These are phyloP conservation scores for Ptilorrhoa leucosticta DNA, from an alignment of 2,113 vertebrate species.

Conservation along the genomic window DNA sequence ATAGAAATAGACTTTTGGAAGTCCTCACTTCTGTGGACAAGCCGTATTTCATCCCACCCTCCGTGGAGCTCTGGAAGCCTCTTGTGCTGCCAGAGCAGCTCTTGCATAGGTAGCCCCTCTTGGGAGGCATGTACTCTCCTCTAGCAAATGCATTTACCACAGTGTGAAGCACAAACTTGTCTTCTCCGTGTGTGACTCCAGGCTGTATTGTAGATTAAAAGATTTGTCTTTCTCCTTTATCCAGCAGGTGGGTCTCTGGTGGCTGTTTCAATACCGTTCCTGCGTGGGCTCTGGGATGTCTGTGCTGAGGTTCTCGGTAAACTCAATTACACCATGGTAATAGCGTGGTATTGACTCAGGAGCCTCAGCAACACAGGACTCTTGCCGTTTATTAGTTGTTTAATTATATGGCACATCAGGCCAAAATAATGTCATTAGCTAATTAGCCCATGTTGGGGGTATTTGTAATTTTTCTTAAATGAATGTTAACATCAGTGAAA, in stretches of 20 bases:
- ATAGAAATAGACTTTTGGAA: not conserved
- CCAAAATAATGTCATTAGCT: constrained; percentile 65
- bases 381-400: constrained; percentile 62
- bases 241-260: constrained; percentile 50
- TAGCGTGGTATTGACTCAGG: constrained; percentile 58
- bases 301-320: constrained; percentile 39
- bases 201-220: constrained; percentile 35
- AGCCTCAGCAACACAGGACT: constrained; percentile 49
- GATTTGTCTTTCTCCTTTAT: constrained; percentile 49
- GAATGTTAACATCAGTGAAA: constrained; percentile 13
- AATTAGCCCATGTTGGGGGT: constrained; percentile 38
- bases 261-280: constrained; percentile 32
- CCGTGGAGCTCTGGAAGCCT: not conserved
- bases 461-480: constrained; percentile 53
- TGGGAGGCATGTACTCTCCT: not conserved
- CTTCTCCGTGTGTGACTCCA: not conserved
- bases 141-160: not conserved
- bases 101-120: not conserved
- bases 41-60: not conserved
- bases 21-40: not conserved
- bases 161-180: not conserved
- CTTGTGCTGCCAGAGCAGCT: not conserved
- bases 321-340: constrained; percentile 56
- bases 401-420: constrained; percentile 62
- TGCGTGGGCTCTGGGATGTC: constrained; percentile 26